Base-by-base conservation (phyloP, 2,113 vertebrate genomes). In the Struthio camelus region DNA sequence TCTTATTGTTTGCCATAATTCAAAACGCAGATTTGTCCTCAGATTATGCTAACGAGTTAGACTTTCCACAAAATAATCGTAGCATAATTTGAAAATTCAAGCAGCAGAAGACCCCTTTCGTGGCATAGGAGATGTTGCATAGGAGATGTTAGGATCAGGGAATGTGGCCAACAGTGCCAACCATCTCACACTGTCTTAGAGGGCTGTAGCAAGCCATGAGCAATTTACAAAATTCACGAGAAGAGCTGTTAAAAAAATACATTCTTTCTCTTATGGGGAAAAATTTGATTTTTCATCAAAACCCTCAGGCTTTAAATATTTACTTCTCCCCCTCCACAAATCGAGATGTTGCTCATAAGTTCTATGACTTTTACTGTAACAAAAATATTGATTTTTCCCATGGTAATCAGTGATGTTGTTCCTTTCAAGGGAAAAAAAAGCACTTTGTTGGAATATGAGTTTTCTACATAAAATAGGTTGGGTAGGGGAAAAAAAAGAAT, bases 131-230 rank as follows among this genome's bases (percentile, higher is more conserved):
- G n/a, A n/a, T 89, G 54, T 40, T 91, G 76, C 62, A 81, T 24
- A 90, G 42, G 61, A 95, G 95, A 94, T 79, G 67, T 70, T 92
- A 80, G 62, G 58, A 76, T 90, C 53, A 82, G 77, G 88, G 80
- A 94, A 95, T 0, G 0, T 19, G 92, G 95, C 90, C 86, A 94
- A 69, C 83, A 85, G 50, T 82, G 76, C 34, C 87, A 94, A 58
- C 66, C 71, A 92, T 85, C 84, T 80, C 83, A 87, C 70, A 51
- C 14, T 48, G 19, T 61, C 38, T 88, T 93, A 80, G 89, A 91
- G 42, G 59, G 59, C 58, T 85, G 30, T 67, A 80, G 48, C 67
- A 92, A 96, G 48, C 58, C 23, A 70, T 76, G 66, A 87, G 20
- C 32, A 80, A 24, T 66, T 66, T 34, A 66, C 15, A 54, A 84